Evolutionary conservation across 2,797 vertebrate species (phyloP).

Genomic region (Kryptolebias ocellatus): DNA sequence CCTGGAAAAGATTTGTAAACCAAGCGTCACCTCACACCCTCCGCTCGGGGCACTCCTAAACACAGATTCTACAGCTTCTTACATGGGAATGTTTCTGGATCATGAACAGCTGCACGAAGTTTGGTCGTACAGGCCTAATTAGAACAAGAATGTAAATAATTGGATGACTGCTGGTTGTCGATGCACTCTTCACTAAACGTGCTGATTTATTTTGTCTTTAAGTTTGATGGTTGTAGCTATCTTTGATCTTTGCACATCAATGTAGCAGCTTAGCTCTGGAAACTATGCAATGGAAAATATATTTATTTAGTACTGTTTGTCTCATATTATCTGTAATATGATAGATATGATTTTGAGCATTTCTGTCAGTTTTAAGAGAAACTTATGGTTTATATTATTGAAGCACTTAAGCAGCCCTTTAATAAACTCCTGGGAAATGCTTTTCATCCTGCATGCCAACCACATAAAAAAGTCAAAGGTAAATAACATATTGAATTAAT

Average conservation of each 20-base stretch:
- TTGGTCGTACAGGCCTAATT: background rate
- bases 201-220: constrained; percentile 9
- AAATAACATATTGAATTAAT: constrained; percentile 26
- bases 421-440: constrained; percentile 26
- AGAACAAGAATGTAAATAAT: background rate
- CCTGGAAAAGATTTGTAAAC: constrained; percentile 6
- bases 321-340: constrained; percentile 1
- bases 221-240: constrained; percentile 26
- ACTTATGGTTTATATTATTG: background rate
- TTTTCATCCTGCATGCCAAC: constrained; percentile 31
- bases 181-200: constrained; percentile 8
- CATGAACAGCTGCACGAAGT: constrained; percentile 18
- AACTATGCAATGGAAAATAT: constrained; percentile 50
- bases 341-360: background rate
- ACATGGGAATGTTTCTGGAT: constrained; percentile 1
- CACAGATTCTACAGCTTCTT: constrained; percentile 8
- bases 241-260: constrained; percentile 46
- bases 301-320: constrained; percentile 57
- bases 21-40: background rate
- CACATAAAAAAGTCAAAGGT: constrained; percentile 7
- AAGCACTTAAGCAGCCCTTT: constrained; percentile 21
- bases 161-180: constrained; percentile 1
- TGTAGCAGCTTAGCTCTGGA: constrained; percentile 46
- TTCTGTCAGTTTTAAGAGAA: too few relatives aligned
- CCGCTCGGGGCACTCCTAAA: constrained; percentile 11